These are phyloP conservation scores for Microctonus aethiopoides DNA, from an alignment of 2,888 invertebrate genomes.

Conservation along the genomic window DNA sequence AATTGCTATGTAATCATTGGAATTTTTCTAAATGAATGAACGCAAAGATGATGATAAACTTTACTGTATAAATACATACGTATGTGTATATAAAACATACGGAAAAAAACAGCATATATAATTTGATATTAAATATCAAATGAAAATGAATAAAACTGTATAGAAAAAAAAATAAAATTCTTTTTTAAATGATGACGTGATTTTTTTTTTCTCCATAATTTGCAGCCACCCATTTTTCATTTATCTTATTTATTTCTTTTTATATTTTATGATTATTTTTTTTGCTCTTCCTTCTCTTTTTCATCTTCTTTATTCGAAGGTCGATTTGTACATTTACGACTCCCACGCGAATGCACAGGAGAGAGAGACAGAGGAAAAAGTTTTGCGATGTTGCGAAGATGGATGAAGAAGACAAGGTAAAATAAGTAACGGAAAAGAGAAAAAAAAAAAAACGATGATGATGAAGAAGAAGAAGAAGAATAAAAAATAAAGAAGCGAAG, in stretches of 20 bases:
- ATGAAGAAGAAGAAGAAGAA: neutral
- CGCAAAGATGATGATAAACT: neutral
- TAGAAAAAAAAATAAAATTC: neutral
- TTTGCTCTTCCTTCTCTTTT: neutral
- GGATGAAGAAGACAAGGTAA: neutral
- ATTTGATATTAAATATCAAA: neutral
- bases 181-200: no score
- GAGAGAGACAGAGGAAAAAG: neutral
- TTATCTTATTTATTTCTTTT: neutral
- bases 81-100: neutral
- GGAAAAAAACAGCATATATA: neutral
- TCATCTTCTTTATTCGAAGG: neutral
- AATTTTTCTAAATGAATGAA: neutral
- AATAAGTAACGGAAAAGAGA: neutral
- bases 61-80: neutral
- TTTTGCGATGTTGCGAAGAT: neutral
- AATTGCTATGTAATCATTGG: neutral
- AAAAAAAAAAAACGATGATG: no score
- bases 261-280: neutral
- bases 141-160: no score
- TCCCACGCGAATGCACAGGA: neutral
- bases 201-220: no score
- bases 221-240: neutral
- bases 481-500: neutral
- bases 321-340: neutral